phyloP scores from a whole-genome alignment of 2,113 vertebrate species.

The Hydropotes inermis region DNA sequence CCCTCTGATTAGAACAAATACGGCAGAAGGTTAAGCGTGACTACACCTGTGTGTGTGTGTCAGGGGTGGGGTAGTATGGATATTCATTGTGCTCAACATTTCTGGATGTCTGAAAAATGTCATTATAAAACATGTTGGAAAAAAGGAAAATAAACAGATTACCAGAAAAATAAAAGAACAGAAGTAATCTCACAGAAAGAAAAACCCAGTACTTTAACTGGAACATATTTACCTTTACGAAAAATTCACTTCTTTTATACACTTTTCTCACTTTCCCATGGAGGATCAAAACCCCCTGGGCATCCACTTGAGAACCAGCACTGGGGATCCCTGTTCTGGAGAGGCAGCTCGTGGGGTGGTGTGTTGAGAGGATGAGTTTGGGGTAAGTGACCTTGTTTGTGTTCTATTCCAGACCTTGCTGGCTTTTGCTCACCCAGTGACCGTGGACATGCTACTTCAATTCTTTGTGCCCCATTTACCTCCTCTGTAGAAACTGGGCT shows the following conservation, averaged over 20 bases:
- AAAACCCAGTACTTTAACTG: background rate
- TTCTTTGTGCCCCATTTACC: background rate
- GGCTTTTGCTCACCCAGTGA: background rate
- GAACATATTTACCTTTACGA: background rate
- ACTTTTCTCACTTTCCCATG: background rate
- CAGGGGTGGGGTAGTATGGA: background rate
- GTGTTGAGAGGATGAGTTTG: background rate
- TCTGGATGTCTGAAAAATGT: background rate
- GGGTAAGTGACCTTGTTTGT: background rate
- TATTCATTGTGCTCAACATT: background rate
- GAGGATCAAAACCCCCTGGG: background rate
- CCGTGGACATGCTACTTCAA: background rate
- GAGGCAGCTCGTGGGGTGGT: background rate
- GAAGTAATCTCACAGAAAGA: background rate
- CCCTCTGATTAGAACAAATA: background rate
- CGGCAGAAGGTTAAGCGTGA: background rate
- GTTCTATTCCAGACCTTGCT: background rate
- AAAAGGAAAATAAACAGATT: background rate
- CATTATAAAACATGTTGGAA: background rate
- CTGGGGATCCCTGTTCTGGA: background rate
- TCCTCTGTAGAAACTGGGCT: background rate
- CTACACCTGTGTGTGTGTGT: background rate
- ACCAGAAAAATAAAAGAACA: background rate
- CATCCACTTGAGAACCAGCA: background rate
- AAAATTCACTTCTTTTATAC: background rate